Base-by-base conservation (phyloP, 2,888 invertebrate genomes). In the Acanthoscelides obtectus region DNA sequence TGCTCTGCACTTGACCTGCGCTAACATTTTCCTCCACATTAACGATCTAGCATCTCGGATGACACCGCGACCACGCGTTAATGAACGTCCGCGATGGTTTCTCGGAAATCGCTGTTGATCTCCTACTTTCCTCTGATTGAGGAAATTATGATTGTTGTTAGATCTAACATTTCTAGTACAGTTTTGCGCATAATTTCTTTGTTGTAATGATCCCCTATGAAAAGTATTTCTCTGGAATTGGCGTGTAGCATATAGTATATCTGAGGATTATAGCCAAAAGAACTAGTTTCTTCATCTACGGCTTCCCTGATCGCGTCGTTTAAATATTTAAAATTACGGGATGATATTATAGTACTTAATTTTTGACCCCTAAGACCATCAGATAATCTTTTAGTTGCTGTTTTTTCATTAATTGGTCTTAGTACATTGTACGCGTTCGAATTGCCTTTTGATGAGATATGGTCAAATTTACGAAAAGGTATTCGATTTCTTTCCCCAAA, bases 351-450 rank as follows among this genome's bases (percentile, higher is more conserved):
- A 6, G 71, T 72, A 45, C 70, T 69, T 22, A 70, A 66, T 66
- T 70, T 69, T 22, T 67, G 25, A 70, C 75, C 72, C 67, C 67
- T 70, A 66, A 77, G 69, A 1, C 77, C 76, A 64, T 74, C 75
- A 12, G 76, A 72, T 68, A 78, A 78, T 20, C 74, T 67, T 72
- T 74, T 73, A 22, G 77, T 74, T 5, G 76, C 77, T 27, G 75
- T 70, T 74, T 77, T 77, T 72, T 77, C 75, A 70, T 77, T 78
- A 12, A 71, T 72, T 20, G 17, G 4, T 68, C 67, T 71, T 22
- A 76, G 69, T 66, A 75, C 71, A 64, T 67, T 63, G n/a, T 67
- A 20, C 4, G 65, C 12, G 65, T 74, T 68, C 20, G 21, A 63
- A 22, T 72, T 70, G 20, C 73, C 75, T 20, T 76, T 74, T 21